Conservation (phyloP, 2,797 vertebrate species). For the Ctenosaura bakeri region DNA sequence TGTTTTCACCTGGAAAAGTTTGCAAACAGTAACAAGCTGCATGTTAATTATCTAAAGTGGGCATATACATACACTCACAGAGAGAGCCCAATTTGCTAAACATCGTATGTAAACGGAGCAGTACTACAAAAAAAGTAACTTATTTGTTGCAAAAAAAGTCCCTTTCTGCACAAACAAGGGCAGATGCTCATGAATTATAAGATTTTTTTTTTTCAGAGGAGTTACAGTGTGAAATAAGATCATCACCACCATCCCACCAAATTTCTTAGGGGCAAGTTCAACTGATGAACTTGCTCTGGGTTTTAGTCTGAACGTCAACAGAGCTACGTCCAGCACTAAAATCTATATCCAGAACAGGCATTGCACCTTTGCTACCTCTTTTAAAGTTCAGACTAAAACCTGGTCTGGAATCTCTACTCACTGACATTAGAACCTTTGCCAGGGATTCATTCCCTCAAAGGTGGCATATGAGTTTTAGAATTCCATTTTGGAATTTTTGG, state of each 20-base stretch:
- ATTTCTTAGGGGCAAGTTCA: too few species aligned
- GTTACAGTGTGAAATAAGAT: too few species aligned
- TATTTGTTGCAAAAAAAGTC: not conserved
- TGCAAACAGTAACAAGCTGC: constrained; percentile 43
- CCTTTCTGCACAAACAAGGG: not conserved
- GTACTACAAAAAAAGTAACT: too few species aligned
- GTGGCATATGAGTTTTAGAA: too few species aligned
- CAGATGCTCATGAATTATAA: not conserved
- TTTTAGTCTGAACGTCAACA: not conserved
- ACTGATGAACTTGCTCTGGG: too few species aligned
- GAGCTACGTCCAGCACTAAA: not conserved
- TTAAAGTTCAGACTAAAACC: not conserved
- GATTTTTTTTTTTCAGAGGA: not conserved
- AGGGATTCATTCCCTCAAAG: too few species aligned
- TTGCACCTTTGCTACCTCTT: not conserved
- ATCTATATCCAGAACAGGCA: not conserved
- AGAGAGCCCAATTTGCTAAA: too few species aligned
- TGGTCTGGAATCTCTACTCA: too few species aligned
- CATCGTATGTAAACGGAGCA: too few species aligned
- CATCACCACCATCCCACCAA: too few species aligned
- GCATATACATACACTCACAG: not conserved
- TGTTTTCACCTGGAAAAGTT: constrained; percentile 43
- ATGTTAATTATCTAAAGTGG: constrained; percentile 53
- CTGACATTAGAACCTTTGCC: too few species aligned
- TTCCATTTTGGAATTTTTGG: too few species aligned